Conservation (phyloP, 2,888 invertebrate genomes). For the Galerucella pusilla region DNA sequence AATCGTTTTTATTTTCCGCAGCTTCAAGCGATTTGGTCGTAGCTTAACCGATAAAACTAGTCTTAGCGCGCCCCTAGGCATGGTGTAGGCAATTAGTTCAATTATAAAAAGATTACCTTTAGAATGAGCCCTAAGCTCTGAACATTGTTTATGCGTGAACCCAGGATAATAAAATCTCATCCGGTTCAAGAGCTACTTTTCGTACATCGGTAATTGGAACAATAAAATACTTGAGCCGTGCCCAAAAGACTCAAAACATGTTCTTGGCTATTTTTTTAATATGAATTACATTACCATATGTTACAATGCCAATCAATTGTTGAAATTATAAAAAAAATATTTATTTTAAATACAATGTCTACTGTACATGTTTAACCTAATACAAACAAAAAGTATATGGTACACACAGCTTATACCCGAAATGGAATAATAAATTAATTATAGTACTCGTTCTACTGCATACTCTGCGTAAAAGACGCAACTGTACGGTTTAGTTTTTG, state of each 20-base stretch:
- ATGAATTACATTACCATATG: slow-evolving; percentile 63
- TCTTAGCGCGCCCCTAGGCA: too few species aligned
- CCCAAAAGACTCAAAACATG: slow-evolving; percentile 53
- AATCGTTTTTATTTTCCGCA: too few species aligned
- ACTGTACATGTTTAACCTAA: slow-evolving; percentile 53
- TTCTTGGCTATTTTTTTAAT: slow-evolving; percentile 51
- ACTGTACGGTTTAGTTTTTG: neutral
- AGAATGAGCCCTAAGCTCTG: slow-evolving; percentile 8
- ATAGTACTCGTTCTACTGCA: slow-evolving; percentile 44
- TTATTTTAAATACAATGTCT: slow-evolving; percentile 54
- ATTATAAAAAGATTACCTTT: too few species aligned
- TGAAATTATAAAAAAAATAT: slow-evolving; percentile 25
- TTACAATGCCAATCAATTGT: slow-evolving; percentile 59
- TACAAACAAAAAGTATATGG: slow-evolving; percentile 49
- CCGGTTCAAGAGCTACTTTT: slow-evolving; percentile 31
- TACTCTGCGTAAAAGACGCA: slow-evolving; percentile 32
- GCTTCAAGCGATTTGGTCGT: too few species aligned
- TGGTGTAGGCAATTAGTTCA: too few species aligned
- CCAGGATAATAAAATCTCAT: slow-evolving; percentile 13
- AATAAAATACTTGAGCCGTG: slow-evolving; percentile 56
- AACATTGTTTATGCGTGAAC: neutral
- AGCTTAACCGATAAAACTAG: too few species aligned
- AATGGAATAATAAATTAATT: slow-evolving; percentile 48
- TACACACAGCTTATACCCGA: slow-evolving; percentile 50
- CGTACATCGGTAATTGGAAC: slow-evolving; percentile 51